Evolutionary conservation across 2,888 invertebrate species (phyloP).

Genomic region (Drosophila subsilvestris): DNA sequence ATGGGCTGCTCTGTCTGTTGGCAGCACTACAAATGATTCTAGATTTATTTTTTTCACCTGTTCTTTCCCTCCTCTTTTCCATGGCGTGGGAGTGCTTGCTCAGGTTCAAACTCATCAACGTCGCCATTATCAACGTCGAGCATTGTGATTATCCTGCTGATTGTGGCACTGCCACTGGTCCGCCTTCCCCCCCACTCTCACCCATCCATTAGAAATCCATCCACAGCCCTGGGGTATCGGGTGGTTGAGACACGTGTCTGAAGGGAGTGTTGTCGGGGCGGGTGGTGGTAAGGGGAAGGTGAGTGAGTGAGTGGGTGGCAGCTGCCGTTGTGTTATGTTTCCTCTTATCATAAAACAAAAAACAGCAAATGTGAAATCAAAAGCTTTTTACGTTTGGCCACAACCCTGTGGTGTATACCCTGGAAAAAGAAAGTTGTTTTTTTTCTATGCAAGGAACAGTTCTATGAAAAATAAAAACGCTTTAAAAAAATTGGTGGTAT

Average conservation of each 20-base stretch:
- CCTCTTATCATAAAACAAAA: conserved; percentile 33
- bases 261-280: conserved; percentile 16
- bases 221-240: conserved; percentile 19
- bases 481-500: no score
- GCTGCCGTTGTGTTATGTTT: conserved; percentile 21
- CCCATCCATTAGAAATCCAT: not conserved
- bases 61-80: not conserved
- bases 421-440: not conserved
- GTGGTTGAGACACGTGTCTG: conserved; percentile 7
- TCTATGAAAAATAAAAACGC: no score
- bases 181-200: conserved; percentile 42
- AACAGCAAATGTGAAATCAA: conserved; percentile 19
- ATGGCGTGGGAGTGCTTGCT: conserved; percentile 11
- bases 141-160: conserved; percentile 69
- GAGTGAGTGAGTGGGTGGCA: conserved; percentile 14
- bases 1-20: not conserved
- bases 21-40: not conserved
- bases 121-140: conserved; percentile 71
- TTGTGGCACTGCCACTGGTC: conserved; percentile 50
- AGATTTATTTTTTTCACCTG: not conserved
- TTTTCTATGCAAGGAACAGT: no score
- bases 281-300: not conserved
- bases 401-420: not conserved
- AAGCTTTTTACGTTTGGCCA: not conserved
- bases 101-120: conserved; percentile 65